Evolutionary conservation across 30 jellyfish, hydroid and myxozoan species (phyloP), one percentile per base, ranked within the genome.

Genomic region (Catostylus mosaicus): DNA sequence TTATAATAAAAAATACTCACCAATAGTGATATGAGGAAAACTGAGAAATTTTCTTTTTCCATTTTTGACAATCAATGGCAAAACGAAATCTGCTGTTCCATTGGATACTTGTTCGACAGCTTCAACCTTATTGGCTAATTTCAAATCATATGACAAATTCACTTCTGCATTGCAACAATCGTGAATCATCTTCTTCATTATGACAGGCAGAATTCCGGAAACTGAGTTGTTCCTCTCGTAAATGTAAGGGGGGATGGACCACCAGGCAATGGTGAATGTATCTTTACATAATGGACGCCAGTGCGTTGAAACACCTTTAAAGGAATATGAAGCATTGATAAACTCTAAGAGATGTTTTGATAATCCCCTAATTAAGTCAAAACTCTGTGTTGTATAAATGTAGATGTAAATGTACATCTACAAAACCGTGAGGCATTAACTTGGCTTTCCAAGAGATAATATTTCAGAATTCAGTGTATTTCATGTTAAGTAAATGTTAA

Each of bases 61-160:
- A 32, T 71, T 43, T 26, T 67, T 43, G 19, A 72, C 87, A 45
- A 67, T 83, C 56, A 83, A 22, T 27, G 94, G 94, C 38, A 72
- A 47, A 57, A 83, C 94, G 47, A 83, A 67, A 48, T 83, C 94
- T 3, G 94, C 81, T 5, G 94, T 70, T 10, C 94, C 94, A 74
- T 83, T 83, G 75, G 50, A 45, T 7, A 83, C 82, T 36, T 73
- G 80, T 27, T 71, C 87, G 4, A 83, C 94, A 27, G 87, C 94
- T 68, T 83, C 94, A 30, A 30, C 68, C 57, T 67, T 38, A 48
- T 40, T 70, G 34, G 65, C 82, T 24, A 83, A 24, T 61, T 51
- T 59, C n/a, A 37, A 1, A 56, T 24, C 74, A 30, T 66, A 83
- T 40, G 94, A 54, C 46, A 83, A 63, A 37, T 83, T 83, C 73